Evolutionary conservation across 2,888 invertebrate genomes (phyloP), one percentile per base, ranked within the genome.

Genomic region (Choreutis nemorana): DNA sequence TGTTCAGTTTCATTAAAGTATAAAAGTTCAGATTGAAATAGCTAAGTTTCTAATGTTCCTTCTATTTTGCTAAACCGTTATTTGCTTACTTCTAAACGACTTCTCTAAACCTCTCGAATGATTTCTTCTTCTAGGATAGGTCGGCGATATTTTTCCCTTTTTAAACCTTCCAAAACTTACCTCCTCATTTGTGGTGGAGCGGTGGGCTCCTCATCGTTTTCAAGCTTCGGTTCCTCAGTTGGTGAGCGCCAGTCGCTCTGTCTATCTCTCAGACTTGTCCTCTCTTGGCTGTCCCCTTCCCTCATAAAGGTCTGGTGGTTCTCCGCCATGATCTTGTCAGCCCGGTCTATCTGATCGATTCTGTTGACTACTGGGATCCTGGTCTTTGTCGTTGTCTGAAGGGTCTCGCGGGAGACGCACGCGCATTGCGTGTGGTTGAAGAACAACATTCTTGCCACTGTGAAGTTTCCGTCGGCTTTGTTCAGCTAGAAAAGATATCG

Each of bases 341-440:
- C 13, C 8, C 13, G 23, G 11, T 23, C 13, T 8, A 23, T 4
- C 9, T 23, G 13, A 11, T 12, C 23, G 8, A 6, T 18, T 5
- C 18, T 18, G 8, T 18, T 14, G 12, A 15, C 16, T 11, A 26
- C 10, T 25, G 50, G 55, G 2, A 42, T 37, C 9, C 46, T 44
- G 1, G 43, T 33, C 2, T 44, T 32, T 12, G 48, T 38, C 4
- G 51, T 53, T 21, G 45, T 56, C 31, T 62, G 59, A 3, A 66
- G 39, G 0, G 62, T 58, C 2, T 56, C 62, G 1, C 62, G 54
- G 1, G 65, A 53, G 4, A 77, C 62, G 46, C 78, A 78, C 1
- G 55, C 66, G 46, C 78, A 78, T 2, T 52, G 41, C 2, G 78
- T 77, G 48, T 78, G 78, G 42, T 77, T 77, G 51, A 55, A 75